Evolutionary conservation across 2,888 invertebrate genomes (phyloP).

Genomic region (Bellardia bayeri): DNA sequence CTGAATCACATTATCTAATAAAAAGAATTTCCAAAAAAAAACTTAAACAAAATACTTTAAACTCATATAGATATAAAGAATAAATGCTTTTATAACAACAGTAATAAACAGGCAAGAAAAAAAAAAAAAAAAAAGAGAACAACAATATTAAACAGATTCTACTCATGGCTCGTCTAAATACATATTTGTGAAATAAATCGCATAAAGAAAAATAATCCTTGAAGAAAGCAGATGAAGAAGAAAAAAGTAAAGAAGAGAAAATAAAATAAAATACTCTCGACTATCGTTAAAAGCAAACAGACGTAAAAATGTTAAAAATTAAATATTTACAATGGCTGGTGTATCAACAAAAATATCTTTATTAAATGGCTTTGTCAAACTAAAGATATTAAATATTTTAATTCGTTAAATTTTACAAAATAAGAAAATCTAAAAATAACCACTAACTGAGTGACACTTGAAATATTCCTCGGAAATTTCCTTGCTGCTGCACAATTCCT

Average conservation of each 20-base stretch:
- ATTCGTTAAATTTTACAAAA: neutral
- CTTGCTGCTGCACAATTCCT: neutral
- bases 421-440: constrained; percentile 1
- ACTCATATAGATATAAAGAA: neutral
- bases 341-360: neutral
- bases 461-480: constrained; percentile 34
- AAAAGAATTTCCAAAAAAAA: neutral
- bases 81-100: neutral
- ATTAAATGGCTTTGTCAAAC: constrained; percentile 3
- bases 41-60: neutral
- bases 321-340: constrained; percentile 13
- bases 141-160: constrained; percentile 17
- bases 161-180: neutral
- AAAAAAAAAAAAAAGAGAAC: neutral
- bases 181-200: constrained; percentile 2
- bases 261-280: neutral
- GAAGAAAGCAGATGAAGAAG: neutral
- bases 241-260: neutral
- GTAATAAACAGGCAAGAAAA: constrained; percentile 1
- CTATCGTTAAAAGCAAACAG: neutral
- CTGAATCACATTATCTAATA: neutral
- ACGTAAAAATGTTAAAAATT: constrained; percentile 32
- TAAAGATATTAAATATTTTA: neutral
- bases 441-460: neutral
- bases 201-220: neutral